A percentile compares a stretch with the other conserved stretches of the same genome.
These are phyloP conservation scores for Leuctra nigra DNA, from an alignment of 2,888 invertebrate species.

Conservation along the genomic window DNA sequence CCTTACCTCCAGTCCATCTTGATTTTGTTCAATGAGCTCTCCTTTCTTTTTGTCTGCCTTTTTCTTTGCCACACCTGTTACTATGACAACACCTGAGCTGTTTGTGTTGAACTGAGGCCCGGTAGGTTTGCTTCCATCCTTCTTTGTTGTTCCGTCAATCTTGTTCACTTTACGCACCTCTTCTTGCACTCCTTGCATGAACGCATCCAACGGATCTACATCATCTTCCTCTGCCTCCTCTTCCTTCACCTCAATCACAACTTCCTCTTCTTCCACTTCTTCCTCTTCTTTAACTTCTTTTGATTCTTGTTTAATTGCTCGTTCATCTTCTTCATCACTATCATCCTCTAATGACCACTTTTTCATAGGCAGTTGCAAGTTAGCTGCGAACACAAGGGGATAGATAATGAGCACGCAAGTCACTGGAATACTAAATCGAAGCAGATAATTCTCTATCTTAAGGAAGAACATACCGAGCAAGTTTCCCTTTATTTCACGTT, in stretches of 20 bases:
- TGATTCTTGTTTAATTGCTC: conserved; percentile 31
- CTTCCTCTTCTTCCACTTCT: conserved; percentile 45
- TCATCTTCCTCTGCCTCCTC: conserved; percentile 65
- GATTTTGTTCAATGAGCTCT: conserved; percentile 98
- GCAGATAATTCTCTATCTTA: too few relatives aligned
- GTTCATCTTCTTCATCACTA: conserved; percentile 79
- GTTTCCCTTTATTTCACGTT: conserved; percentile 63
- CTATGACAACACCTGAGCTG: conserved; percentile 54
- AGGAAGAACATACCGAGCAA: conserved; percentile 43
- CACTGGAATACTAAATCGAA: too few relatives aligned
- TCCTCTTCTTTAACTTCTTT: conserved; percentile 37
- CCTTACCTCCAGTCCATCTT: conserved; percentile 77
- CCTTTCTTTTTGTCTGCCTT: conserved; percentile 77
- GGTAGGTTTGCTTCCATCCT: conserved; percentile 33
- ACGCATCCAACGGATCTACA: conserved; percentile 94
- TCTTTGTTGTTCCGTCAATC: conserved; percentile 50
- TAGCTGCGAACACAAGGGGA: conserved; percentile 40
- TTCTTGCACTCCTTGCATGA: conserved; percentile 79
- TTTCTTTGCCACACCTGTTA: conserved; percentile 80
- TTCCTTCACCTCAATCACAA: conserved; percentile 45
- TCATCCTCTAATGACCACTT: conserved; percentile 97
- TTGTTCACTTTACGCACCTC: conserved; percentile 78
- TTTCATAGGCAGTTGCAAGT: conserved; percentile 57
- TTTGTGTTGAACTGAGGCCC: conserved; percentile 20
- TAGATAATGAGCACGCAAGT: too few relatives aligned